A percentile compares a stretch with the other conserved stretches of the same genome.
Evolutionary conservation across 2,113 vertebrate genomes (phyloP).

Genomic region (Panurus biarmicus): DNA sequence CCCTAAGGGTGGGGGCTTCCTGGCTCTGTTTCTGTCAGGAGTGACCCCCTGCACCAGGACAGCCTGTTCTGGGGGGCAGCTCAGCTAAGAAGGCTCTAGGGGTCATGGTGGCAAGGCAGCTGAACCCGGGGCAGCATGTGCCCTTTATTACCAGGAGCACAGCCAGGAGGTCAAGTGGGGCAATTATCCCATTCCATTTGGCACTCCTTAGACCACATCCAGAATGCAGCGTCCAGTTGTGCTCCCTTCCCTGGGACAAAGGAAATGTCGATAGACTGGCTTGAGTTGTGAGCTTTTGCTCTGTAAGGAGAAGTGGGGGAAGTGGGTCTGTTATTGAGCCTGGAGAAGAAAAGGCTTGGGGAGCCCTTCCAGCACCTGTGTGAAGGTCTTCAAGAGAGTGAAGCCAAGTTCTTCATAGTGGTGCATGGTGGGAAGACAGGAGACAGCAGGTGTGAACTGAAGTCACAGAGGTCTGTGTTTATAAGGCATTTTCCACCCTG

Average conservation of each 20-base stretch:
- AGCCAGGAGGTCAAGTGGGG: neutral
- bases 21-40: neutral
- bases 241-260: neutral
- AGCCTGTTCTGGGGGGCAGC: neutral
- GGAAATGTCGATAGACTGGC: neutral
- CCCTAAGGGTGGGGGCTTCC: neutral
- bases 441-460: neutral
- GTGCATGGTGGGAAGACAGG: neutral
- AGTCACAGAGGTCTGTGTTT: neutral
- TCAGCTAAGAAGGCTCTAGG: neutral
- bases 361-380: neutral
- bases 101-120: rapidly evolving
- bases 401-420: neutral
- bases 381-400: neutral
- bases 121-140: neutral
- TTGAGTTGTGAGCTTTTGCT: neutral
- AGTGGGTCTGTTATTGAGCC: neutral
- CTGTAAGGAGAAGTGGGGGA: neutral
- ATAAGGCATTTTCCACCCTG: rapidly evolving
- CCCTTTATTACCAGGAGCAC: neutral
- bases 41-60: neutral
- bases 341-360: neutral
- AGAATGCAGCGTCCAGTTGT: neutral
- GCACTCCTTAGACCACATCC: rapidly evolving
- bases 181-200: neutral